phyloP scores from a whole-genome alignment of 2,797 vertebrate species.

The Pyrocephalus nanus region DNA sequence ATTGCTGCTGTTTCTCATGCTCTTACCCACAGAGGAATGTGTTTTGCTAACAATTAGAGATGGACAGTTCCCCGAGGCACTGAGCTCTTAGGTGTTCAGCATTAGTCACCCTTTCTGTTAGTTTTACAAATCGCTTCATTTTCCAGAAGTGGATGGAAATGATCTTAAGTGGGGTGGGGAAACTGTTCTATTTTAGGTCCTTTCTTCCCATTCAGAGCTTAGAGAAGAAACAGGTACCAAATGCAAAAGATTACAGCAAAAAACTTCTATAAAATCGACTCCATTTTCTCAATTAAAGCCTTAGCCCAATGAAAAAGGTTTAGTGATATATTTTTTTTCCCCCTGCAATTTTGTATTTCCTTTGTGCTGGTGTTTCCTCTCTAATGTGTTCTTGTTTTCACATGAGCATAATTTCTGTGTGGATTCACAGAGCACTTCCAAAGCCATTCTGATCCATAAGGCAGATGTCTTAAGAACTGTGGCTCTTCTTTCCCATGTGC shows the following conservation, averaged over 20 bases:
- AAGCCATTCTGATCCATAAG: neutral
- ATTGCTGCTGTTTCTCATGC: neutral
- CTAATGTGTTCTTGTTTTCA: neutral
- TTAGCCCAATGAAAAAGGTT: neutral
- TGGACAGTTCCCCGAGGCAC: neutral
- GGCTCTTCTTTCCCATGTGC: neutral
- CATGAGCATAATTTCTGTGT: neutral
- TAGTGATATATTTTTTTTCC: neutral
- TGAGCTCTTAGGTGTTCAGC: neutral
- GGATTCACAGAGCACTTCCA: neutral
- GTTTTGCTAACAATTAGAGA: neutral
- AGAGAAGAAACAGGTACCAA: neutral
- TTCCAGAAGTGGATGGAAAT: neutral
- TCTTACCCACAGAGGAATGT: neutral
- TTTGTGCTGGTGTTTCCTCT: neutral
- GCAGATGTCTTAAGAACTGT: neutral
- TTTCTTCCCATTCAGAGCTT: neutral
- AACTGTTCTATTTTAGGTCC: neutral
- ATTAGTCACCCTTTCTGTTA: neutral
- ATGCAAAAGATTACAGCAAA: neutral
- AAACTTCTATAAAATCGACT: neutral
- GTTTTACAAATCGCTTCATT: neutral
- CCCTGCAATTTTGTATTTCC: neutral
- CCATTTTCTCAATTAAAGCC: neutral
- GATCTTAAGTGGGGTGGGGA: neutral